phyloP scores from a whole-genome alignment of 2,113 vertebrate species.

The Campylomormyrus tamandua region DNA sequence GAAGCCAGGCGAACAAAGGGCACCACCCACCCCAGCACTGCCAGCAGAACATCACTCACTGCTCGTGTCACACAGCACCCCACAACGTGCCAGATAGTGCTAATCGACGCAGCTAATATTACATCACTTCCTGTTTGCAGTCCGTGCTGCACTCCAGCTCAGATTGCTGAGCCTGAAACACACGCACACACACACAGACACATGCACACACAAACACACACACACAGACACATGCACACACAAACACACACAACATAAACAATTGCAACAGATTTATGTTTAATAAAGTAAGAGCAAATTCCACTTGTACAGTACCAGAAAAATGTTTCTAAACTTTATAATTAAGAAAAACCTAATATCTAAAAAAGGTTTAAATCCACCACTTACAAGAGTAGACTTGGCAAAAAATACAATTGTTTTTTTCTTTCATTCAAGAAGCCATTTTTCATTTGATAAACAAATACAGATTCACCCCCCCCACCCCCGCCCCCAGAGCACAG shows the following conservation, averaged over 20 bases:
- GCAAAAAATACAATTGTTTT: background rate
- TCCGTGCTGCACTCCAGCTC: background rate
- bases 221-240: background rate
- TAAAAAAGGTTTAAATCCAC: constrained; percentile 9
- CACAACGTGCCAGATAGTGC: background rate
- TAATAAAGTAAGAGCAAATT: constrained; percentile 22
- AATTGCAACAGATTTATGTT: constrained; percentile 35
- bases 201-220: background rate
- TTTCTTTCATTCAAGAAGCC: constrained; percentile 20
- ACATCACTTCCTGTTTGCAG: background rate
- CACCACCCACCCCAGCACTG: background rate
- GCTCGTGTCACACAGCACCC: background rate
- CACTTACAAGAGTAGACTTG: constrained; percentile 11
- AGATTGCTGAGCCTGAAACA: background rate
- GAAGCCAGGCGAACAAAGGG: background rate
- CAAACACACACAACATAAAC: background rate
- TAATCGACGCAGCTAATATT: background rate
- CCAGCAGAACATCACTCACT: background rate
- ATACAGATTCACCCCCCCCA: background rate
- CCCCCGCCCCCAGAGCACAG: background rate
- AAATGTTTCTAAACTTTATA: constrained; percentile 18
- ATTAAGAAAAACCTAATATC: constrained; percentile 4
- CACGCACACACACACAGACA: background rate
- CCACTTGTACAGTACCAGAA: constrained; percentile 29
- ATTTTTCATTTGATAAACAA: constrained; percentile 19